phyloP scores from a whole-genome alignment of 2,113 vertebrate genomes.

The Eleginops maclovinus region DNA sequence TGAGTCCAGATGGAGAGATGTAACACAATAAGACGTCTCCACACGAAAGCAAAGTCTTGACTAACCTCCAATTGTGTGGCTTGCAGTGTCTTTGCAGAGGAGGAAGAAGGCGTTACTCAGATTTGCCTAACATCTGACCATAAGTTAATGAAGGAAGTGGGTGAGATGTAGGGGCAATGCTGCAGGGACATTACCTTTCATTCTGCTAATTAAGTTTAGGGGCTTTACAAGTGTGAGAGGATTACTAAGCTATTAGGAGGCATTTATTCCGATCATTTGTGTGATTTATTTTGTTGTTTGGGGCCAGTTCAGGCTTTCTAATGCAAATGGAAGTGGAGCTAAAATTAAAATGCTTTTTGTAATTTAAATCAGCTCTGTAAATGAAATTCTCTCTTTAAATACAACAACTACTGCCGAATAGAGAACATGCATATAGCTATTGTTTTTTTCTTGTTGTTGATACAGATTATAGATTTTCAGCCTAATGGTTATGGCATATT shows the following conservation, averaged over 20 bases:
- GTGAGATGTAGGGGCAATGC: slow-evolving; percentile 44
- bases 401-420: not conserved
- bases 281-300: slow-evolving; percentile 55
- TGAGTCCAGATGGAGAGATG: slow-evolving; percentile 45
- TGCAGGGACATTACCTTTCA: slow-evolving; percentile 69
- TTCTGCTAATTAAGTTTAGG: slow-evolving; percentile 74
- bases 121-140: slow-evolving; percentile 49
- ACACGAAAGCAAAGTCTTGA: slow-evolving; percentile 35
- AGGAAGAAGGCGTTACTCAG: slow-evolving; percentile 17
- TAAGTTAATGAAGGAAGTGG: slow-evolving; percentile 60
- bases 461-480: not conserved
- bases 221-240: slow-evolving; percentile 72
- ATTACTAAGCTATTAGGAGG: slow-evolving; percentile 71
- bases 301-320: slow-evolving; percentile 39
- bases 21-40: slow-evolving; percentile 29
- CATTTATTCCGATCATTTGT: slow-evolving; percentile 70
- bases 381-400: not conserved
- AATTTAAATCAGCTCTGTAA: not conserved
- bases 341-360: slow-evolving; percentile 1
- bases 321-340: slow-evolving; percentile 5
- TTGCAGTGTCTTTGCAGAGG: slow-evolving; percentile 24
- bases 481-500: slow-evolving; percentile 6
- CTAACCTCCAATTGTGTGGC: slow-evolving; percentile 28
- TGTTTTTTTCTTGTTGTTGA: not conserved
- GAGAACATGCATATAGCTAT: not conserved